Base-by-base conservation (phyloP, 2,797 vertebrate species). In the Ceryle rudis region DNA sequence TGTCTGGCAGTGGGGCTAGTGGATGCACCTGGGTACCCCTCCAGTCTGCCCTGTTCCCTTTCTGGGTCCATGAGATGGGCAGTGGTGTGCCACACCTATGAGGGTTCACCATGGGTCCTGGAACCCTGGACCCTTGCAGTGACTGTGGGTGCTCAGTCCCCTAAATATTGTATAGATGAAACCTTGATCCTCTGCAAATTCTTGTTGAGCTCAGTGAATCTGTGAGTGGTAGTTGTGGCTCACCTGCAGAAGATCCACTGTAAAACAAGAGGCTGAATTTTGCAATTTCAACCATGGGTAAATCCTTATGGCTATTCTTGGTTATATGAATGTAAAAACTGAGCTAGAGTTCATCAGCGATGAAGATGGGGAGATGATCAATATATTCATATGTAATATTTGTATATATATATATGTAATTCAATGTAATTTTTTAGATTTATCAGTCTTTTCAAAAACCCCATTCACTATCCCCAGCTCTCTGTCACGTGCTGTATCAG, bases 1-100 rank as follows among this genome's bases (percentile, higher is more conserved):
- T 3, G 0, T 42, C 55, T 65, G 73, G 69, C 41, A 44, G 37
- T 4, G 5, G 61, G 23, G 33, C 64, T 60, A 28, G 22, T 26
- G 44, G 26, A 25, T 72, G 70, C 4, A 11, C 11, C 49, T 17
- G 14, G 31, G n/a, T 60, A 25, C 10, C 19, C 13, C n/a, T 18
- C 9, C 14, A 44, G 37, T 35, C 44, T 52, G 31, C 42, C 29
- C 1, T 0, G 0, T 22, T 61, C 23, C 51, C 28, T 57, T 58
- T 14, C 37, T 2, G 3, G 23, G 20, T 46, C 6, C 8, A 18
- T n/a, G 67, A 41, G 33, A 22, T 39, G 21, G 26, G 25, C 14
- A 18, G 35, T 47, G n/a, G 31, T 14, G 19, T 54, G 33, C 22
- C n/a, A 44, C 9, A 33, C 12, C 0, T 0, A 0, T 37, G 22